phyloP scores from a whole-genome alignment of 2,888 invertebrate genomes.

The Zootermopsis nevadensis region DNA sequence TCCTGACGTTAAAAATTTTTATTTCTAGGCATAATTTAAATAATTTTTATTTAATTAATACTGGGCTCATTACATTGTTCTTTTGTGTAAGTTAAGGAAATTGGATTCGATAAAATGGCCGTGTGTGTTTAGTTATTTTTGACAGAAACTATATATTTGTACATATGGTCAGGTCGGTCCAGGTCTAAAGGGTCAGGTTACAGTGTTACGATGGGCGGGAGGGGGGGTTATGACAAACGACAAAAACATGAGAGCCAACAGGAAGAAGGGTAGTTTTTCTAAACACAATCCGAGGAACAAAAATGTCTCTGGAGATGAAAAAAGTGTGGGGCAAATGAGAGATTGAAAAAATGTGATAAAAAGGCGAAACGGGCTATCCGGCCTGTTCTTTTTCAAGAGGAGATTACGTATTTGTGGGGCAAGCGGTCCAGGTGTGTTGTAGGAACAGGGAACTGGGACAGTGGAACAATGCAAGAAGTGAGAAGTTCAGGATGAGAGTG shows the following conservation, averaged over 20 bases:
- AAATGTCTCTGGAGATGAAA: slow-evolving; percentile 23
- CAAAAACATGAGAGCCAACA: slow-evolving; percentile 25
- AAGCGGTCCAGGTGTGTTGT: slow-evolving; percentile 34
- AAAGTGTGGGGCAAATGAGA: neutral
- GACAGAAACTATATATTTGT: neutral
- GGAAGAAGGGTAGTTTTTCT: slow-evolving; percentile 25
- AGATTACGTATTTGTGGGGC: slow-evolving; percentile 20
- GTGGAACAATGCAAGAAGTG: slow-evolving; percentile 4
- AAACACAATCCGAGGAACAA: slow-evolving; percentile 26
- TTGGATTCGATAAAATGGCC: too few relatives aligned
- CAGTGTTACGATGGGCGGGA: too few relatives aligned
- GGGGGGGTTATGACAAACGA: slow-evolving; percentile 3
- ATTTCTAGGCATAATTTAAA: too few relatives aligned
- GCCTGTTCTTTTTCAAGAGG: slow-evolving; percentile 33
- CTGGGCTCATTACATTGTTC: too few relatives aligned
- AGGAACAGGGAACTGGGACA: neutral
- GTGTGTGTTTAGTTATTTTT: neutral
- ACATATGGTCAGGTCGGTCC: neutral
- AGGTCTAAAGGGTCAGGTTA: slow-evolving; percentile 12
- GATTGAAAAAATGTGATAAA: slow-evolving; percentile 39
- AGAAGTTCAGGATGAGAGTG: neutral
- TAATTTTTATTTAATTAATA: too few relatives aligned
- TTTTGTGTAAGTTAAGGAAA: too few relatives aligned
- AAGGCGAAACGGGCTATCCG: slow-evolving; percentile 26
- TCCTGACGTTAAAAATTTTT: too few relatives aligned